Evolutionary conservation across 2,888 invertebrate species (phyloP).

Genomic region (Phalera bucephala): DNA sequence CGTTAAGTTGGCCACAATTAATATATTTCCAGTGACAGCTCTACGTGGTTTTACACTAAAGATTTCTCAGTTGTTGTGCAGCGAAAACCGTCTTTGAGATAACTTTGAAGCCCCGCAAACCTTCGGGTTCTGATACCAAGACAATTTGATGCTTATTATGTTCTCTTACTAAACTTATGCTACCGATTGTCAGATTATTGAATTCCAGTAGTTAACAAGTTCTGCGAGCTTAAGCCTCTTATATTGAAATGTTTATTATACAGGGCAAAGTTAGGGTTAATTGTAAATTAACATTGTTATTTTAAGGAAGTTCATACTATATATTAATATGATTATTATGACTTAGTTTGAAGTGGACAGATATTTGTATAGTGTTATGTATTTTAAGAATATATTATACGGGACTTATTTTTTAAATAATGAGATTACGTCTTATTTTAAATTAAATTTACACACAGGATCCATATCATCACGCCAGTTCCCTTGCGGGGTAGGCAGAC

Average conservation of each 20-base stretch:
- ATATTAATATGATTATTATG: neutral
- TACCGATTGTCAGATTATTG: conserved; percentile 30
- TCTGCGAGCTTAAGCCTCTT: conserved; percentile 21
- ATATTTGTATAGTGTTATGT: too few species aligned
- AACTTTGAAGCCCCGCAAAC: conserved; percentile 39
- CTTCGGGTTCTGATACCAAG: conserved; percentile 38
- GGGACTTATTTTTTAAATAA: too few species aligned
- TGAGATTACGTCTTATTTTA: too few species aligned
- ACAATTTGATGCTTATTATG: conserved; percentile 37
- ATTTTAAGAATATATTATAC: too few species aligned
- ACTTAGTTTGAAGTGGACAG: neutral
- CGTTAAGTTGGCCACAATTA: neutral
- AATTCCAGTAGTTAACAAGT: conserved; percentile 27
- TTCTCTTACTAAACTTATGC: conserved; percentile 31
- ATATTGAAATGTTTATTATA: neutral
- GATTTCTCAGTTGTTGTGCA: conserved; percentile 24
- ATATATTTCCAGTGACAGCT: conserved; percentile 1
- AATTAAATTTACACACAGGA: too few species aligned
- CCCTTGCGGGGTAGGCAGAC: too few species aligned
- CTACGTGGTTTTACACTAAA: conserved; percentile 22
- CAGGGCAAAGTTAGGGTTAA: neutral
- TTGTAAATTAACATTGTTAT: too few species aligned
- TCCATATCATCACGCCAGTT: too few species aligned
- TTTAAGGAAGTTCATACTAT: too few species aligned
- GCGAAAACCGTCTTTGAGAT: conserved; percentile 23